These are phyloP conservation scores for Simalia tracyae DNA, from an alignment of 2,797 vertebrate species.

Conservation along the genomic window DNA sequence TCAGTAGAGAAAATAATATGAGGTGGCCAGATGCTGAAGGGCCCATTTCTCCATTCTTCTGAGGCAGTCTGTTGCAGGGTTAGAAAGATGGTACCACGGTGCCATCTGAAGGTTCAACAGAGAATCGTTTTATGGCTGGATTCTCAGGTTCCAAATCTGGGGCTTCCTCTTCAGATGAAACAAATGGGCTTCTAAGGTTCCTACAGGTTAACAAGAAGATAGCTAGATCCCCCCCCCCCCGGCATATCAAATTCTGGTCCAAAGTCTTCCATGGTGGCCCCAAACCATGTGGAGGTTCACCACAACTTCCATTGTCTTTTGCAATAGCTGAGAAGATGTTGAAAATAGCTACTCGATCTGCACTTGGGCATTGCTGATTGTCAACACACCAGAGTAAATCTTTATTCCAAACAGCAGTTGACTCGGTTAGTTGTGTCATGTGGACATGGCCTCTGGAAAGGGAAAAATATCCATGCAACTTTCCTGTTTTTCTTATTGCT, in stretches of 20 bases:
- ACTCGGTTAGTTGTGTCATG: not conserved
- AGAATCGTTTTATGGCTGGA: no score
- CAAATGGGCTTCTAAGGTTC: not conserved
- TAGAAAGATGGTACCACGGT: slow-evolving; percentile 27
- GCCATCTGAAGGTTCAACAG: slow-evolving; percentile 44
- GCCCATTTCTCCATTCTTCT: not conserved
- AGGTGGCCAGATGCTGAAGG: not conserved
- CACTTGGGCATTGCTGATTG: not conserved
- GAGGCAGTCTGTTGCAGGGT: not conserved
- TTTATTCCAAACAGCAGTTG: not conserved
- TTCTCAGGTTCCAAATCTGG: not conserved
- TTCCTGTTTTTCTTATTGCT: no score
- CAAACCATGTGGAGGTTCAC: not conserved
- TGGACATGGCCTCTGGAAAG: not conserved
- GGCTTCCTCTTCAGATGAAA: not conserved
- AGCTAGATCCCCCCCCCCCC: not conserved
- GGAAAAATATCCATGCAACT: no score
- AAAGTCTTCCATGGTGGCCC: not conserved
- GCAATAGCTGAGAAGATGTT: not conserved
- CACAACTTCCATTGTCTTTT: not conserved
- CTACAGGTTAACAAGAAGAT: not conserved
- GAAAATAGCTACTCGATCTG: not conserved
- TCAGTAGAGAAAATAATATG: slow-evolving; percentile 18
- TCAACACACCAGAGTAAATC: not conserved
- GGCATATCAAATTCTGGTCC: not conserved